phyloP scores from a whole-genome alignment of 2,888 invertebrate species.

The Drosophila leonis region DNA sequence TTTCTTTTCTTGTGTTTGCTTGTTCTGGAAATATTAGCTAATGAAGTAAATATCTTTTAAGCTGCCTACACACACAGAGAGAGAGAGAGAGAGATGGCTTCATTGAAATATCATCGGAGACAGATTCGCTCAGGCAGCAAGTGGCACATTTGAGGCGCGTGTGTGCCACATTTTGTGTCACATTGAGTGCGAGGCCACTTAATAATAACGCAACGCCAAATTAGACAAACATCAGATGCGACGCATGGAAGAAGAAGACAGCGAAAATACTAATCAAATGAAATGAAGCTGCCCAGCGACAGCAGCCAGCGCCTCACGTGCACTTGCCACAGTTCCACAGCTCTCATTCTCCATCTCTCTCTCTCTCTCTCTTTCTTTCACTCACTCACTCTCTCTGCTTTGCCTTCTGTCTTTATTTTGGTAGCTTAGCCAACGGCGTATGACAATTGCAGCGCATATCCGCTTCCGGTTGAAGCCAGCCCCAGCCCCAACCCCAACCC shows the following conservation, averaged over 20 bases:
- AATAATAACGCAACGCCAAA: conserved; percentile 57
- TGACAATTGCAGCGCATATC: conserved; percentile 80
- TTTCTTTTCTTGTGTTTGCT: background rate
- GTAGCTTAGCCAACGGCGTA: conserved; percentile 48
- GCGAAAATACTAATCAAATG: conserved; percentile 38
- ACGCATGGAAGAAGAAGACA: conserved; percentile 33
- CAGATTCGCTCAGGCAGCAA: conserved; percentile 21
- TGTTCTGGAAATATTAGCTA: conserved; percentile 8
- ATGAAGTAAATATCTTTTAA: conserved; percentile 14
- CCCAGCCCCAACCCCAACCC: background rate
- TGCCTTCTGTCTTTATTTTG: background rate
- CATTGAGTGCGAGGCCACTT: conserved; percentile 47
- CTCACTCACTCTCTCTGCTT: too few species aligned
- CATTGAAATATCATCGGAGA: conserved; percentile 7
- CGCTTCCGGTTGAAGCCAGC: conserved; percentile 45
- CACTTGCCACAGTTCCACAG: conserved; percentile 42
- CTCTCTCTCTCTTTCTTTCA: background rate
- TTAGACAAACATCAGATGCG: conserved; percentile 60
- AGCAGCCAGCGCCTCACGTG: background rate
- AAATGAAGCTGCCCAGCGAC: conserved; percentile 61
- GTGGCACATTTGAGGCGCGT: conserved; percentile 37
- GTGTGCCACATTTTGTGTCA: conserved; percentile 16
- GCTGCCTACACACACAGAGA: background rate
- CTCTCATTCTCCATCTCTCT: background rate
- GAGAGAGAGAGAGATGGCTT: background rate